Conservation (phyloP, 2,888 invertebrate genomes). For the Helleia helle region DNA sequence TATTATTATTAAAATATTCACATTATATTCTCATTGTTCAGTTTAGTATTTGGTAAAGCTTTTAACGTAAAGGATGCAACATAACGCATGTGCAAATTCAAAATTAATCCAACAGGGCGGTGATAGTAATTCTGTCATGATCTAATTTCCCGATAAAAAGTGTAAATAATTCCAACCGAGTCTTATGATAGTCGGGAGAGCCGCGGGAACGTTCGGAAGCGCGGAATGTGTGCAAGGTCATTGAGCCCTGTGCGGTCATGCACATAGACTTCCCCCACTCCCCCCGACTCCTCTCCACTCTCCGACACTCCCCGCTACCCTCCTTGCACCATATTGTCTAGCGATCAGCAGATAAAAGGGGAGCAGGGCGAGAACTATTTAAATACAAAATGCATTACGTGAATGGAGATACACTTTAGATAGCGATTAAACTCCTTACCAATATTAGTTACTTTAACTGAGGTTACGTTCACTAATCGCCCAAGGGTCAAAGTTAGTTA, state of each 20-base stretch:
- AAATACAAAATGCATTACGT: background rate
- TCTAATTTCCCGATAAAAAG: background rate
- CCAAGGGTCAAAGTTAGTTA: too few species aligned
- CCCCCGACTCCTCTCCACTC: slow-evolving; percentile 25
- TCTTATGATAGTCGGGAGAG: slow-evolving; percentile 44
- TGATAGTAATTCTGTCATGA: too few species aligned
- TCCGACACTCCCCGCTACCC: slow-evolving; percentile 17
- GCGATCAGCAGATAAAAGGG: slow-evolving; percentile 41
- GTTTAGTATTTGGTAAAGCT: too few species aligned
- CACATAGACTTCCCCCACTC: slow-evolving; percentile 44
- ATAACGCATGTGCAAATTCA: too few species aligned
- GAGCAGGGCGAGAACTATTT: slow-evolving; percentile 2
- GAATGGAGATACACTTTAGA: too few species aligned
- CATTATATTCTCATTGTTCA: too few species aligned
- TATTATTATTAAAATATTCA: too few species aligned
- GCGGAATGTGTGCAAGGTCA: slow-evolving; percentile 70
- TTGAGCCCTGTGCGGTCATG: slow-evolving; percentile 74
- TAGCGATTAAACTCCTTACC: too few species aligned
- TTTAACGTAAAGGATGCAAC: too few species aligned
- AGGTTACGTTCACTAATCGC: too few species aligned
- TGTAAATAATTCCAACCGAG: slow-evolving; percentile 1
- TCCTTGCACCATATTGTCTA: slow-evolving; percentile 57
- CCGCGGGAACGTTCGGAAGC: slow-evolving; percentile 54
- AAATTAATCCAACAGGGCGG: too few species aligned
- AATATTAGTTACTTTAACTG: too few species aligned